phyloP scores from a whole-genome alignment of 2,113 vertebrate genomes.

The Crotalus tigris region DNA sequence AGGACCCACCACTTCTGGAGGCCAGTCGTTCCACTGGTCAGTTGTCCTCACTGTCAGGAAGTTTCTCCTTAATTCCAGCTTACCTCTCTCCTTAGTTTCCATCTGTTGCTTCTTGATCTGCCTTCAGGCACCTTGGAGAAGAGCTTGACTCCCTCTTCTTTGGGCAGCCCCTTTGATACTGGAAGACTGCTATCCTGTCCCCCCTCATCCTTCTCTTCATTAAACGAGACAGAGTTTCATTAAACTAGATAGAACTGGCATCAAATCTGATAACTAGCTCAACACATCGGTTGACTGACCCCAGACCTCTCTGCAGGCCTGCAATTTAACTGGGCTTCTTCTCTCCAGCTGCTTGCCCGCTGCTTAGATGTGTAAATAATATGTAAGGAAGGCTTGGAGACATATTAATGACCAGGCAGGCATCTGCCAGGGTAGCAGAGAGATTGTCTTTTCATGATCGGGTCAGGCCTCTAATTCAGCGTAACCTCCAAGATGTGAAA shows the following conservation, averaged over 20 bases:
- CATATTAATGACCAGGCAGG: neutral
- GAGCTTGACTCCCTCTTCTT: too few relatives aligned
- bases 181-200: too few relatives aligned
- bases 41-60: too few relatives aligned
- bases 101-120: too few relatives aligned
- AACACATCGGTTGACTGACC: neutral
- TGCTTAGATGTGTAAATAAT: neutral
- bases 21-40: too few relatives aligned
- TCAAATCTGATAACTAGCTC: neutral
- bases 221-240: too few relatives aligned
- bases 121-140: too few relatives aligned
- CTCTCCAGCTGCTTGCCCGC: neutral
- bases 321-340: neutral
- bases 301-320: neutral
- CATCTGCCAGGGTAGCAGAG: constrained; percentile 19
- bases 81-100: too few relatives aligned
- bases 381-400: neutral
- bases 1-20: too few relatives aligned
- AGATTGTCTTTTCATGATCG: neutral
- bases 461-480: constrained; percentile 30
- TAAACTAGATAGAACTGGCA: neutral
- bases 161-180: too few relatives aligned
- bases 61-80: too few relatives aligned
- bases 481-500: constrained; percentile 33
- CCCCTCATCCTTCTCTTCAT: too few relatives aligned